Conservation (phyloP, 92 coral and sea anemone species). For the Paramuricea clavata region DNA sequence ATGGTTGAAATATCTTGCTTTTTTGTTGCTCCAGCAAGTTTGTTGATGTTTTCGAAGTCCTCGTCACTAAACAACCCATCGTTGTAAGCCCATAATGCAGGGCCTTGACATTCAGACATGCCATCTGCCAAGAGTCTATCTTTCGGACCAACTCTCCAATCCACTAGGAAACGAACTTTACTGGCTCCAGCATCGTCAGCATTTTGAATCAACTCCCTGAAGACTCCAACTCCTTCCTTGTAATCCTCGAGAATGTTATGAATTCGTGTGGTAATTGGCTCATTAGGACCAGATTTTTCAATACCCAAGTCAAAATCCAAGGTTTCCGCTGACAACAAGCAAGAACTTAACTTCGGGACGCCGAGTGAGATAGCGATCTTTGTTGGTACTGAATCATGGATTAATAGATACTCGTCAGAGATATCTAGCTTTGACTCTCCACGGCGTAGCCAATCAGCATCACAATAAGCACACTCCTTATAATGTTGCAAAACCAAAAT, state of each 20-base stretch:
- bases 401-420: constrained; percentile 51
- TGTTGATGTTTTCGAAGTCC: constrained; percentile 93
- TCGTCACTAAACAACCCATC: constrained; percentile 82
- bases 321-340: constrained; percentile 84
- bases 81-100: constrained; percentile 92
- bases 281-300: constrained; percentile 84
- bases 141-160: constrained; percentile 80
- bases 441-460: constrained; percentile 78
- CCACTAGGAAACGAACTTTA: constrained; percentile 85
- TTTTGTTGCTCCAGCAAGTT: constrained; percentile 95
- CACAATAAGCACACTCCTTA: constrained; percentile 79
- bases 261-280: constrained; percentile 88
- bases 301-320: constrained; percentile 80
- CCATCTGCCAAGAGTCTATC: constrained; percentile 80
- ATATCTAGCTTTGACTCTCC: constrained; percentile 63
- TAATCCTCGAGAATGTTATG: constrained; percentile 83
- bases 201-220: constrained; percentile 90
- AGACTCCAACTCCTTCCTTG: constrained; percentile 76
- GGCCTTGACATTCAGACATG: constrained; percentile 92
- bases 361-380: constrained; percentile 84
- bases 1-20: constrained; percentile 75
- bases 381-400: constrained; percentile 84
- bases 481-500: constrained; percentile 73
- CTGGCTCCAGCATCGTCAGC: constrained; percentile 96
- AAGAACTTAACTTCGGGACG: constrained; percentile 80